Evolutionary conservation across 2,888 invertebrate species (phyloP), one percentile per base, ranked within the genome.

Genomic region (Schizotus pectinicornis): DNA sequence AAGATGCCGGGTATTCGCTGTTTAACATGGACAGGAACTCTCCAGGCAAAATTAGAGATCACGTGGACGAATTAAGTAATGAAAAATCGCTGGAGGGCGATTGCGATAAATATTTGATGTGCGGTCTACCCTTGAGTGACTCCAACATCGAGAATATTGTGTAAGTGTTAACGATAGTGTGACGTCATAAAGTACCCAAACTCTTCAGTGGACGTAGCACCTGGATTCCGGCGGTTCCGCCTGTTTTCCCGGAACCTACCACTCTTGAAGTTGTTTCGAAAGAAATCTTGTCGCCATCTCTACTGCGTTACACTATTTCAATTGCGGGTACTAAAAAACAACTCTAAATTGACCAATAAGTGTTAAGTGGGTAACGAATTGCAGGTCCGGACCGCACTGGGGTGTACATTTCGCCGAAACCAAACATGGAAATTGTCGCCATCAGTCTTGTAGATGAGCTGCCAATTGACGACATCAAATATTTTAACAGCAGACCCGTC

Each of bases 311-410:
- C 41, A 81, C 80, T 38, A 81, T 85, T 62, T 81, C 80, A 56
- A 74, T 81, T 35, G 79, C 79, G 63, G 85, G 88, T 54, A 22
- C 2, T 22, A 22, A 22, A 22, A 22, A 22, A 22, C 22, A 22
- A 22, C 22, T 22, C 2, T 22, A 22, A 22, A 22, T 22, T 22
- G 22, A 22, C 5, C n/a, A 22, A 22, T 5, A 22, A 22, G 5
- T 22, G 22, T 22, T 22, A 22, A 5, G 2, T 22, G 22, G 2
- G 22, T 22, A 22, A 22, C 5, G 5, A 22, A 22, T 22, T 22
- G 22, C 5, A 22, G 22, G 22, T 22, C 86, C 88, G 1, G 86
- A 86, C 75, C 86, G 87, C 64, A 82, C 87, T 72, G 83, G 83
- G 2, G 75, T 88, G 63, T 82, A 86, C 68, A 69, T 89, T 45